Evolutionary conservation across 2,797 vertebrate genomes (phyloP).

Genomic region (Tragopan temminckii): DNA sequence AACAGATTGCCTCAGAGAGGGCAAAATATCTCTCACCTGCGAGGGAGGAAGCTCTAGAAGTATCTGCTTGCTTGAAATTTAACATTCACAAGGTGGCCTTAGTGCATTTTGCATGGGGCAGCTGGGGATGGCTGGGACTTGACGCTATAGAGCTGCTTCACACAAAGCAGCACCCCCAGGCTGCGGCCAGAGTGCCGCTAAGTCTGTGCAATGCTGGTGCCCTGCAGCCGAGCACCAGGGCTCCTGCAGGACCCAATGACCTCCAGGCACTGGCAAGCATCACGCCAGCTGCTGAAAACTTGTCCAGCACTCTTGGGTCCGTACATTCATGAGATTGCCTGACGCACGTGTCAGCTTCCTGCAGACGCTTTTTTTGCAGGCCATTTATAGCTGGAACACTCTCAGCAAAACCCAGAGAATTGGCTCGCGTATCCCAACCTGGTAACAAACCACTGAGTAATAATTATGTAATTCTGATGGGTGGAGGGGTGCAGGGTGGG

Average conservation of each 20-base stretch:
- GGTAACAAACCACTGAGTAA: conserved; percentile 20
- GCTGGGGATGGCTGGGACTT: conserved; percentile 9
- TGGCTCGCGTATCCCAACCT: conserved; percentile 21
- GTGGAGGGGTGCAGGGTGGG: background rate
- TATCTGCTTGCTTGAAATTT: conserved; percentile 8
- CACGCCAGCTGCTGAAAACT: conserved; percentile 29
- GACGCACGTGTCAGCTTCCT: conserved; percentile 41
- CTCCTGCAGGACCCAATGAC: background rate
- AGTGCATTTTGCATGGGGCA: background rate
- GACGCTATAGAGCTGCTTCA: conserved; percentile 41
- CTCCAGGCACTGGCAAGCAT: conserved; percentile 33
- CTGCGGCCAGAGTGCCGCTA: background rate
- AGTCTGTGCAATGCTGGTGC: background rate
- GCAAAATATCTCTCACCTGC: conserved; percentile 4
- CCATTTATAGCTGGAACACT: conserved; percentile 16
- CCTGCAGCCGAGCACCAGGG: background rate
- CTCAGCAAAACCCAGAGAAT: conserved; percentile 64
- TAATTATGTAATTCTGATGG: background rate
- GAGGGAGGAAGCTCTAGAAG: background rate
- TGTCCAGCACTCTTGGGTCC: conserved; percentile 51
- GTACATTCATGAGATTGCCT: conserved; percentile 14
- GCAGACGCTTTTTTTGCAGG: conserved; percentile 36
- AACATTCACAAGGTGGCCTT: background rate
- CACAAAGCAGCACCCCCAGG: background rate
- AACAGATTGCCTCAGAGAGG: conserved; percentile 11